A percentile compares a stretch with the other conserved stretches of the same genome.
Conservation (phyloP, 2,888 invertebrate genomes). For the Linhomoeus sp. region DNA sequence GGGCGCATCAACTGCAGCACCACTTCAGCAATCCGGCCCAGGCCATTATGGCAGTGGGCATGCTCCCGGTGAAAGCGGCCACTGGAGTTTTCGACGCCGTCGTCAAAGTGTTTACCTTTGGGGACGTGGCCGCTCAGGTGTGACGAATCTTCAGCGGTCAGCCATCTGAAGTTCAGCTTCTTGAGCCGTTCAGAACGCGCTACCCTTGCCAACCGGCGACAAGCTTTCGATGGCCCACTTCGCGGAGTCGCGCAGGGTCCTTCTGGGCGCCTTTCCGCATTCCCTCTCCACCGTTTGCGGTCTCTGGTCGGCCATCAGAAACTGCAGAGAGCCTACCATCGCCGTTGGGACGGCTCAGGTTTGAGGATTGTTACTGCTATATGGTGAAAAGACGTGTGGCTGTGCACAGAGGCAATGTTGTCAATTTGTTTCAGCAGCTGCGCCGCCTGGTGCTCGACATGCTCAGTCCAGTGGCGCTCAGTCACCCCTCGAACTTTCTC, state of each 20-base stretch:
- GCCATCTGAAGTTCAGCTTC: too few relatives aligned
- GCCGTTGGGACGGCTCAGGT: constrained; percentile 17
- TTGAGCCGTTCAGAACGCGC: too few relatives aligned
- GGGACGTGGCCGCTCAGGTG: too few relatives aligned
- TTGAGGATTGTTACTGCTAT: not conserved
- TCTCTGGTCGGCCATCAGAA: constrained; percentile 51
- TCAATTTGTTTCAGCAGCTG: constrained; percentile 44
- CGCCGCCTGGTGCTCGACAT: constrained; percentile 59
- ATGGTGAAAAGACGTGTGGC: not conserved
- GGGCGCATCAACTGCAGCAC: too few relatives aligned
- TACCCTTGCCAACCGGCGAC: too few relatives aligned
- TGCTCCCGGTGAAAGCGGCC: constrained; percentile 20
- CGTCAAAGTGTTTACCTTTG: constrained; percentile 51
- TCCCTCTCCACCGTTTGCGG: constrained; percentile 54
- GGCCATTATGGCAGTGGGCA: constrained; percentile 8
- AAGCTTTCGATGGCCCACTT: constrained; percentile 20
- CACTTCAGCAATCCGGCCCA: constrained; percentile 7
- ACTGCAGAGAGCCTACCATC: constrained; percentile 19
- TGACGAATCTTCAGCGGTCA: too few relatives aligned
- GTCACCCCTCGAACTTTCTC: constrained; percentile 57
- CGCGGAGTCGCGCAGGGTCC: constrained; percentile 44
- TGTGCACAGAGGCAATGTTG: not conserved
- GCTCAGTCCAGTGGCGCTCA: constrained; percentile 58
- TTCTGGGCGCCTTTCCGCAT: constrained; percentile 55
- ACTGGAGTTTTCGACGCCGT: constrained; percentile 58